phyloP scores from a whole-genome alignment of 2,888 invertebrate genomes.

The Heliconius sara region DNA sequence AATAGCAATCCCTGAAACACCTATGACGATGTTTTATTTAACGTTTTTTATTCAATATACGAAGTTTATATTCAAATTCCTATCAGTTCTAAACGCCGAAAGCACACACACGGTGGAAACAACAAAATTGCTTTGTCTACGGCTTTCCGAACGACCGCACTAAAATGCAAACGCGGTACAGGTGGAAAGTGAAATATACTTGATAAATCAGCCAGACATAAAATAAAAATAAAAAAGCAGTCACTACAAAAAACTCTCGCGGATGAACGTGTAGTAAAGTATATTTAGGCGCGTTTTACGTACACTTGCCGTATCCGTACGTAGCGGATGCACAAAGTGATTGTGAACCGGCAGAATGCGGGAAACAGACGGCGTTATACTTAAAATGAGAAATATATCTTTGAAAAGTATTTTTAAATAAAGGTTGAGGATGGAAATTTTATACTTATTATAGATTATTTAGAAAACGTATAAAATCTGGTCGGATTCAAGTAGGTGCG shows the following conservation, averaged over 20 bases:
- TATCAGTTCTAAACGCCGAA: neutral
- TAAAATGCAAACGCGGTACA: conserved; percentile 24
- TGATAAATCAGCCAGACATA: conserved; percentile 29
- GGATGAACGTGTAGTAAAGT: conserved; percentile 20
- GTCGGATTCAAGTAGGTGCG: too few species aligned
- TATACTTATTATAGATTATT: too few species aligned
- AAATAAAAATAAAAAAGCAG: conserved; percentile 6
- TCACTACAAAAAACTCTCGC: conserved; percentile 12
- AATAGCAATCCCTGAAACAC: too few species aligned
- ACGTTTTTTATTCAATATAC: neutral
- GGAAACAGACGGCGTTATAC: neutral
- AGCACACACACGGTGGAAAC: conserved; percentile 2
- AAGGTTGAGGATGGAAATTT: neutral
- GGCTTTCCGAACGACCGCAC: conserved; percentile 19
- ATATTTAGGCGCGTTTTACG: conserved; percentile 27
- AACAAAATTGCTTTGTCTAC: conserved; percentile 18
- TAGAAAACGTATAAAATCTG: too few species aligned
- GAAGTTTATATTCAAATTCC: neutral
- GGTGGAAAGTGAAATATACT: conserved; percentile 29
- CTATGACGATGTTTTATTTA: too few species aligned
- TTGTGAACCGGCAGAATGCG: neutral
- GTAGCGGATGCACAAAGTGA: neutral
- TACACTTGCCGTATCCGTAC: conserved; percentile 5
- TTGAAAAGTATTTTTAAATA: neutral
- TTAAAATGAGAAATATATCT: neutral